Base-by-base conservation (phyloP, 2,888 invertebrate genomes). In the Eulithis testata region DNA sequence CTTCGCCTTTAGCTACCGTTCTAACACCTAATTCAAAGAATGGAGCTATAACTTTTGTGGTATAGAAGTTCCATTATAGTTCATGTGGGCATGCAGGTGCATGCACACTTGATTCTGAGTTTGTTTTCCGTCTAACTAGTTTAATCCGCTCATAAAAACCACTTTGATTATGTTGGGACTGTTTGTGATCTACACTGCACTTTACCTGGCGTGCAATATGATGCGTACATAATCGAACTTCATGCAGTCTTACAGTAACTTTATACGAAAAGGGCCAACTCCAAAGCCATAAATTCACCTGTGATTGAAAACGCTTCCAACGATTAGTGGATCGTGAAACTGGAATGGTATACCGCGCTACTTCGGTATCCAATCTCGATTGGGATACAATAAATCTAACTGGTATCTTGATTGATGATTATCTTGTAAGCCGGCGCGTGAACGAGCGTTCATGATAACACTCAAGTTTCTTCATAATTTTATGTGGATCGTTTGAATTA, bases 341-440 rank as follows among this genome's bases (percentile, higher is more conserved):
- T 61, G 60, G 60, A 65, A 65, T 57, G 51, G 62, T 60, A 63
- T 45, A 57, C 58, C 51, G 58, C 52, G 56, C 59, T 21, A 14
- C 56, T 54, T 44, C 59, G 57, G 63, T 57, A 57, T 57, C 63
- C 64, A 67, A 69, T 63, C 70, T 69, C 69, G 66, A 69, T 74
- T 75, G 74, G 64, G 67, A 67, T 70, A 74, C 81, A 77, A 83
- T 83, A 83, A 83, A 84, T 86, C 77, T 72, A 69, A 72, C 73
- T 74, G 72, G 77, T 81, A 79, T 80, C 74, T 79, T 80, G 79
- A 79, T 85, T 80, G 79, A 78, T 76, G 77, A 74, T 68, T 57
- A 69, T 60, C 65, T 63, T 52, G 8, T 40, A 45, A 9, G 14
- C 49, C 37, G 4, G 57, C 45, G 62, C 50, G 51, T 43, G 44